These are phyloP conservation scores for Pygathrix nemaeus DNA, from an alignment of 2,113 vertebrate species.

Conservation along the genomic window DNA sequence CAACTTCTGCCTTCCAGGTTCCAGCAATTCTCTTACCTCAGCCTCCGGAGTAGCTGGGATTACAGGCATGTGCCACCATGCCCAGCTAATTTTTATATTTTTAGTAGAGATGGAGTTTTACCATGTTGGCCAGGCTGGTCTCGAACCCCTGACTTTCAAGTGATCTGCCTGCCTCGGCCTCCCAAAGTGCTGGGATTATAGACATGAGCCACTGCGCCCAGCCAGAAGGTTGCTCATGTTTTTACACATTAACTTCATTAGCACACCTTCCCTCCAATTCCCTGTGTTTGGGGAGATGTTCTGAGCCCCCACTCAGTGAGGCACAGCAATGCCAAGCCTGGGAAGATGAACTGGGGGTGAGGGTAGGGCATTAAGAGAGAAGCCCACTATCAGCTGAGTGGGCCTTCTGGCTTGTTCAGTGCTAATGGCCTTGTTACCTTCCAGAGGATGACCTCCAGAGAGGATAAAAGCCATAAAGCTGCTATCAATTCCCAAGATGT, in stretches of 20 bases:
- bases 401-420: slow-evolving; percentile 65
- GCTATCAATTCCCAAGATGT: slow-evolving; percentile 32
- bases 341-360: background rate
- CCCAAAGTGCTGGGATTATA: too few relatives aligned
- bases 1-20: too few relatives aligned
- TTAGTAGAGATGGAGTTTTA: too few relatives aligned
- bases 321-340: background rate
- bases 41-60: too few relatives aligned
- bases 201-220: accelerated
- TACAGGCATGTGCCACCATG: too few relatives aligned
- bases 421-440: slow-evolving; percentile 38
- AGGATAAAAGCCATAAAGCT: slow-evolving; percentile 38
- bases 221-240: background rate
- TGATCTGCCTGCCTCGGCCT: too few relatives aligned
- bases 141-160: too few relatives aligned
- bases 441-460: slow-evolving; percentile 32
- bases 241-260: background rate
- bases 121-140: too few relatives aligned
- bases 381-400: background rate
- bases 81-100: too few relatives aligned
- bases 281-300: background rate
- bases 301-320: background rate
- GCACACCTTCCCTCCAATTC: background rate
- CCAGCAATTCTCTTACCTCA: too few relatives aligned
- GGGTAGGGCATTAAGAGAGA: background rate